Base-by-base conservation (phyloP, 2,113 vertebrate genomes). In the Tetraodon nigroviridis region DNA sequence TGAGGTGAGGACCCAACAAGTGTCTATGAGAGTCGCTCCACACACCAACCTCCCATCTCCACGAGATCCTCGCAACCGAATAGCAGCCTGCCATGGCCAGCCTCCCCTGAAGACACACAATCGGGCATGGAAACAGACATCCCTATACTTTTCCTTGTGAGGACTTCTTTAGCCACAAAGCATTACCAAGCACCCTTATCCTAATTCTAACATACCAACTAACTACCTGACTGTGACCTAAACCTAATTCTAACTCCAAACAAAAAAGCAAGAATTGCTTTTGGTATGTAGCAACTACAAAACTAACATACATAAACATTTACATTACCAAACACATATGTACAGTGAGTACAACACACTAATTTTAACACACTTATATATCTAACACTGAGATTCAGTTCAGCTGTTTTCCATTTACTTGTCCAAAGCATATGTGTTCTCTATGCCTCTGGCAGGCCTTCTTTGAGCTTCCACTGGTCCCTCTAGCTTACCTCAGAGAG, bases 11-110 rank as follows among this genome's bases (percentile, higher is more conserved):
- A 94, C 92, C 96, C 96, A 99, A 85, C 96, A 99, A 84, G 93
- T 94, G 77, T 92, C 93, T 69, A 99, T 92, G 18, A 99, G 93
- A 1, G 95, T 99, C 3, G 94, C 96, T 60, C 95, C 96, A 56
- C 96, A 99, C 47, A 99, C 89, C 58, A 99, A 84, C 55, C 96
- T 87, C 72, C 95, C 94, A 0, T 96, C 93, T 14, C 93, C 92
- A 0, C 92, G 91, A 32, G 93, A 85, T 3, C 93, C 93, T 65
- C 92, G 93, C 49, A 99, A 80, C 21, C 95, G 90, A 44, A 99
- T 89, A 0, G 96, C 93, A 40, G 92, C 94, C 85, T 99, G 96
- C 96, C 96, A 99, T 0, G 96, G 96, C 96, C 96, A 99, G 40
- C 96, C 92, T 0, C 95, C 95, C 78, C 96, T 99, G 13, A 2